Evolutionary conservation across 2,113 vertebrate genomes (phyloP).

Genomic region (Galbula dea): DNA sequence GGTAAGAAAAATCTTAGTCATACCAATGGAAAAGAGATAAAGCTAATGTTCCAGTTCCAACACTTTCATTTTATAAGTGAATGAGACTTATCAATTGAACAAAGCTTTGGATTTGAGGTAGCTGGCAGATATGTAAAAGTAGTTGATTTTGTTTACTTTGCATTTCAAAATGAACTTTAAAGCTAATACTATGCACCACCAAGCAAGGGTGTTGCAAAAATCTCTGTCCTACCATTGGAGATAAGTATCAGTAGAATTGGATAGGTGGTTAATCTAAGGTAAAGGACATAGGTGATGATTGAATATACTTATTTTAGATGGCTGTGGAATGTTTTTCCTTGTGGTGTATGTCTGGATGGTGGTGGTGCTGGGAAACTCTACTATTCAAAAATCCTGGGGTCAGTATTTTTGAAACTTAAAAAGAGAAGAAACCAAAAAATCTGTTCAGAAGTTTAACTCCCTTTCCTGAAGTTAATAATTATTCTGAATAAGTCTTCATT

Average conservation of each 20-base stretch:
- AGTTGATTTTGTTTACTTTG: neutral
- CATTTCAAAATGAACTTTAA: neutral
- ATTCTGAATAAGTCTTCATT: neutral
- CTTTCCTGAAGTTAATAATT: neutral
- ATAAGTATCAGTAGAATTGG: neutral
- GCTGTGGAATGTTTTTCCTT: neutral
- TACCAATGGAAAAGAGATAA: neutral
- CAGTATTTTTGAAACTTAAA: neutral
- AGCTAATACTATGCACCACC: neutral
- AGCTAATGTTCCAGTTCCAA: neutral
- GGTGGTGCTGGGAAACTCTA: neutral
- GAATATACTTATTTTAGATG: neutral
- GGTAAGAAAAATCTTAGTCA: neutral
- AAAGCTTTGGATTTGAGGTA: neutral
- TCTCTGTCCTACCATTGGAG: neutral
- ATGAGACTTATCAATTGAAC: neutral
- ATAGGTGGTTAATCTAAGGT: neutral
- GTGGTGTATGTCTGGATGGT: neutral
- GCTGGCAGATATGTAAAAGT: neutral
- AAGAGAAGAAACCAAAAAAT: neutral
- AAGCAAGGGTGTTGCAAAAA: neutral
- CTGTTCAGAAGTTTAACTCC: neutral
- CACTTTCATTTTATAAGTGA: fast-evolving
- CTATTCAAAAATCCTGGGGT: neutral
- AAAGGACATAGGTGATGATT: neutral